Base-by-base conservation (phyloP, 1,140 invertebrate species). In the Globodera rostochiensis region DNA sequence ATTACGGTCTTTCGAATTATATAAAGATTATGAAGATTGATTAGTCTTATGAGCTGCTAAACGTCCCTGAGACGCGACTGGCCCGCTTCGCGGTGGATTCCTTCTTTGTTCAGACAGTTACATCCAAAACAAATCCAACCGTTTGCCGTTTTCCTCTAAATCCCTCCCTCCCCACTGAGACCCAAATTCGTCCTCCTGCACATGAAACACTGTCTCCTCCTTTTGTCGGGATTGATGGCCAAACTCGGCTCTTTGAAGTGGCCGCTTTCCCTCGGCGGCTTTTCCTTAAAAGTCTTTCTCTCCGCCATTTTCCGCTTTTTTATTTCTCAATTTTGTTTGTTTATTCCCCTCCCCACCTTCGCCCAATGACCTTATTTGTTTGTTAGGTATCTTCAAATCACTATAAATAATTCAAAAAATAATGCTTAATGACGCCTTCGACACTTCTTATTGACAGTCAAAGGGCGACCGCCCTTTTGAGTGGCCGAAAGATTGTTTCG, bases 171-270 rank as follows among this genome's bases (percentile, higher is more conserved):
- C 45, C 76, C 50, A 69, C 8, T 15, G 67, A 21, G 8, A 8
- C 15, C 53, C 36, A 70, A n/a, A 70, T 70, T 45, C 67, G 11
- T 70, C 69, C 6, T 13, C 6, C 36, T 71, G 69, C 46, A 36
- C 2, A 45, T 71, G 11, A 64, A 71, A 71, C 36, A 47, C 69
- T 47, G 9, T 71, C 36, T 45, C 46, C n/a, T 21, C 9, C 11
- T 71, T 69, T 46, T 70, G 74, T 60, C 13, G 19, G 49, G 64
- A 77, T 78, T 78, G 77, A 78, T 70, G 77, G 60, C 77, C 60
- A 78, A 77, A 78, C 64, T 78, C 77, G 64, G 77, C 77, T 4
- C 70, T 78, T 78, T 36, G 60, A 66, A 50, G 47, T 46, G 4
- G n/a, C 57, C 49, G 46, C 70, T 36, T 36, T 36, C 36, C 77